Conservation (phyloP, 1,140 invertebrate species). For the Drosophila punjabiensis region DNA sequence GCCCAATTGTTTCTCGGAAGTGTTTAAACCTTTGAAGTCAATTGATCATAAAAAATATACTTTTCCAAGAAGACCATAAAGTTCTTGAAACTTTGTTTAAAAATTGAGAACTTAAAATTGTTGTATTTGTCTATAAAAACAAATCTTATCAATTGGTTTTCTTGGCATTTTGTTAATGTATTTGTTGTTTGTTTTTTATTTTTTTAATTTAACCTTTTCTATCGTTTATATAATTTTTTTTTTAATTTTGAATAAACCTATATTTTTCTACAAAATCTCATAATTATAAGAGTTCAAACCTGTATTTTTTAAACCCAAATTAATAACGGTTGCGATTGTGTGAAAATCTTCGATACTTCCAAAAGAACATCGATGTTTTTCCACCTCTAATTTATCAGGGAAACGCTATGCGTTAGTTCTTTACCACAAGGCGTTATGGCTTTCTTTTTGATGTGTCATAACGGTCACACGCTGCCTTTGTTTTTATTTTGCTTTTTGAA, state of each 20-base stretch:
- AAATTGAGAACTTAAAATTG: not conserved
- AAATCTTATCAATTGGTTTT: not conserved
- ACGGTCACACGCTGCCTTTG: conserved; percentile 32
- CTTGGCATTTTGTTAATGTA: too few relatives aligned
- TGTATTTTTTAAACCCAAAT: not conserved
- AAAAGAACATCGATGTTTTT: not conserved
- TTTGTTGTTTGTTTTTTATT: too few relatives aligned
- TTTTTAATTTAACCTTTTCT: too few relatives aligned
- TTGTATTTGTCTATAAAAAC: too few relatives aligned
- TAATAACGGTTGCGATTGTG: not conserved
- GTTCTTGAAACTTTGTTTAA: not conserved
- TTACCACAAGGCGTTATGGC: not conserved
- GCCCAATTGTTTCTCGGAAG: conserved; percentile 4
- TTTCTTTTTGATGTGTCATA: not conserved
- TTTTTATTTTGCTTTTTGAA: conserved; percentile 28
- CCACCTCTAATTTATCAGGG: not conserved
- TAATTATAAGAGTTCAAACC: not conserved
- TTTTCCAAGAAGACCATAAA: not conserved
- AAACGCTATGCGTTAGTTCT: conserved; percentile 11
- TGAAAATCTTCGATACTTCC: not conserved
- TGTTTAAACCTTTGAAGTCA: not conserved
- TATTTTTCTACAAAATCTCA: not conserved
- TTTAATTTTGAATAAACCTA: not conserved
- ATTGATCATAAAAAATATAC: not conserved
- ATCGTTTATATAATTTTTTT: too few relatives aligned